Conservation (phyloP, 2,113 vertebrate species). For the Elaphurus davidianus region DNA sequence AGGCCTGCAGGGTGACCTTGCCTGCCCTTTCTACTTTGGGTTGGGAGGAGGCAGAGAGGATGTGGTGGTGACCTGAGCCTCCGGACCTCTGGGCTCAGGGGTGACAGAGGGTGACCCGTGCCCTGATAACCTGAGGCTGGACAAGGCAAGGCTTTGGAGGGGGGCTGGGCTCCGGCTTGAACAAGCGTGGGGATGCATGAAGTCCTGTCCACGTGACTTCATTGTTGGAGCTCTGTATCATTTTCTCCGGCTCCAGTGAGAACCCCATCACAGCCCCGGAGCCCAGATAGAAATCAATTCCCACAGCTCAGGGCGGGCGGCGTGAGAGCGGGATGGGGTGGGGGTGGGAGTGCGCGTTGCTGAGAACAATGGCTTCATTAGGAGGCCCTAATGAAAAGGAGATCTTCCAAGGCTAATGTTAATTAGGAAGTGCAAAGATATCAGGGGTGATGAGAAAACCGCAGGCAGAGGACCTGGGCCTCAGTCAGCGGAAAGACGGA, state of each 20-base stretch:
- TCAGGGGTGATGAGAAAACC: background rate
- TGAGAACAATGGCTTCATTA: background rate
- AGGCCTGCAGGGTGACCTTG: background rate
- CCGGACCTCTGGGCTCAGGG: background rate
- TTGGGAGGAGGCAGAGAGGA: background rate
- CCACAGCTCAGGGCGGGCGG: background rate
- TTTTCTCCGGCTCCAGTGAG: background rate
- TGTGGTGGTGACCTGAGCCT: background rate
- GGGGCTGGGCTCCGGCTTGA: background rate
- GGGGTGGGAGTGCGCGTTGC: background rate
- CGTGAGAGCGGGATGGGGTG: background rate
- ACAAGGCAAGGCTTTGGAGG: background rate
- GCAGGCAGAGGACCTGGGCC: background rate
- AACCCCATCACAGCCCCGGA: background rate
- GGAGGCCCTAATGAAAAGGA: background rate
- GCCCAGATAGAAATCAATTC: background rate
- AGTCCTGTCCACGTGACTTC: accelerated
- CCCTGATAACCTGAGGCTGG: background rate
- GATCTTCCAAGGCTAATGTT: background rate
- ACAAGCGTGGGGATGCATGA: accelerated
- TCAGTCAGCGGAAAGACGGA: accelerated
- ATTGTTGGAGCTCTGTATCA: accelerated
- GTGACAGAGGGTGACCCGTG: accelerated
- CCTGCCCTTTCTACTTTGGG: background rate
- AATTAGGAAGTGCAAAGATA: background rate